Evolutionary conservation across 2,113 vertebrate genomes (phyloP), one percentile per base, ranked within the genome.

Genomic region (Gobiocypris rarus): DNA sequence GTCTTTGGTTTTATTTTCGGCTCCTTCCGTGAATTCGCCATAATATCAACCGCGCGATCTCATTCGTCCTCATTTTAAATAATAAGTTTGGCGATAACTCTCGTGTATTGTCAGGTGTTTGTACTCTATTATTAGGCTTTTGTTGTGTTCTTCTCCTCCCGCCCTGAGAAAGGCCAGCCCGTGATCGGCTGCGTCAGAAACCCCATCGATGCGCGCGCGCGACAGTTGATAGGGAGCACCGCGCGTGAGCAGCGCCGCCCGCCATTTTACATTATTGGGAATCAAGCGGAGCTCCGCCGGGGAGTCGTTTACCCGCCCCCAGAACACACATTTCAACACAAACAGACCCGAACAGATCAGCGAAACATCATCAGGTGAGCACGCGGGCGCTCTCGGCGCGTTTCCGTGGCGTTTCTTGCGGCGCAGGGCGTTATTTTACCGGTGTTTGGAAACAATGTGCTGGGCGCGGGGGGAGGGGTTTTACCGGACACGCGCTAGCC

Each of bases 191-290:
- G 75, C 13, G 9, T 67, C 48, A 22, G 63, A 84, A 83, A 86
- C 85, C 85, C 85, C 85, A 54, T 74, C 54, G 43, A 11, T 22
- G 76, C 61, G 58, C 63, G n/a, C 31, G 50, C 58, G 26, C 17
- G 45, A 11, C 24, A 3, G 77, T 11, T 19, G 38, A 80, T 65
- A 81, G 75, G 67, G 76, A 86, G 83, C 77, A 80, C 83, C 87
- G 88, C 85, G 88, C 89, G 90, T 92, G 90, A 92, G 83, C 85
- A 83, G 92, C 92, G 94, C 94, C 93, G 95, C 95, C 95, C 94
- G 95, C 95, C 95, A 96, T 97, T 97, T 97, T 97, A 95, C 95
- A 94, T 94, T 93, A 93, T 94, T 94, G 91, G 94, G 93, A 95
- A 94, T 91, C 89, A 92, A 94, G 92, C 88, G 83, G 86, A 94